Percentiles rank a stretch among this genome's conserved stretches.
phyloP scores from a whole-genome alignment of 2,113 vertebrate species.

The rat (Rattus norvegicus) region DNA sequence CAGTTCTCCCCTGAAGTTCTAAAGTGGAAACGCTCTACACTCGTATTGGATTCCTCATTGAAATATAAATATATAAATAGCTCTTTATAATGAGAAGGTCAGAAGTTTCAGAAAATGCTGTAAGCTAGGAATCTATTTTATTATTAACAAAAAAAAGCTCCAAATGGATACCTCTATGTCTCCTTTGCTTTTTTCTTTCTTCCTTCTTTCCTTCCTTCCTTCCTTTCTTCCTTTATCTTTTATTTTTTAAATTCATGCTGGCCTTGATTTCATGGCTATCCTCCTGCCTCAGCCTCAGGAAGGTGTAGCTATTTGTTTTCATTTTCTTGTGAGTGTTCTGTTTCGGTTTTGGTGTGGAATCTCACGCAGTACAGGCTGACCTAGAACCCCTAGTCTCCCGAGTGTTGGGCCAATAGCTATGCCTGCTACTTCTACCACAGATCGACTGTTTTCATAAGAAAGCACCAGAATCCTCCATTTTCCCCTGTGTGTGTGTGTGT shows the following conservation, averaged over 20 bases:
- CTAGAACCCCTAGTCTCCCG: background rate
- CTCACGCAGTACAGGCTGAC: background rate
- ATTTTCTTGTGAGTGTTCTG: background rate
- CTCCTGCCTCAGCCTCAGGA: background rate
- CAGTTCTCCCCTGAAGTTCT: background rate
- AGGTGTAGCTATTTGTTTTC: background rate
- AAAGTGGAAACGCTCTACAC: background rate
- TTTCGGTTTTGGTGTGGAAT: background rate
- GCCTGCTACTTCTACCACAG: background rate
- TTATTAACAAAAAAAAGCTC: background rate
- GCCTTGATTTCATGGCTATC: background rate
- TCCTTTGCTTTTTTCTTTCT: background rate
- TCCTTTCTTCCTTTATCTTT: background rate
- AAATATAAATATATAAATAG: background rate
- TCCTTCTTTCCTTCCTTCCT: too few species aligned
- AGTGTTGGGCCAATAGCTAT: background rate
- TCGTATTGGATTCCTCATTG: background rate
- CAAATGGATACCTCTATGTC: background rate
- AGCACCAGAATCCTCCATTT: background rate
- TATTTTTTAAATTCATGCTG: background rate
- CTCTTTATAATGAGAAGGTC: background rate
- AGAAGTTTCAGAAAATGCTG: conserved; percentile 41
- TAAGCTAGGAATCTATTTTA: background rate
- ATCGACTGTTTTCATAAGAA: background rate
- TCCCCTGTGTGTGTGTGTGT: background rate